Percentiles rank a stretch among this genome's conserved stretches.
phyloP scores from a whole-genome alignment of 2,888 invertebrate genomes.

The Bombylius major region DNA sequence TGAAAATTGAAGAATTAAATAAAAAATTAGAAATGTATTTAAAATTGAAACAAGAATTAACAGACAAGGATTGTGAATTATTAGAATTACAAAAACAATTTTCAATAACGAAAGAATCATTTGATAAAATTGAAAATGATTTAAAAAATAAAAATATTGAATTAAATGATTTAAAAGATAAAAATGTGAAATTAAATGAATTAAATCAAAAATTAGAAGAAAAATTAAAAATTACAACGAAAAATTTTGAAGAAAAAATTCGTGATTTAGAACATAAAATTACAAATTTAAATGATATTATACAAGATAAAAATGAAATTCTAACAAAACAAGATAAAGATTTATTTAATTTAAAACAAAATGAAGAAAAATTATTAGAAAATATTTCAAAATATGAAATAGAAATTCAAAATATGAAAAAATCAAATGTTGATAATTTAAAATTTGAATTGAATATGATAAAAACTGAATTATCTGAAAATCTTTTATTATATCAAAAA shows the following conservation, averaged over 20 bases:
- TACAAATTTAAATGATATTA: conserved; percentile 13
- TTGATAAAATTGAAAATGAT: conserved; percentile 15
- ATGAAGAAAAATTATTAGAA: conserved; percentile 22
- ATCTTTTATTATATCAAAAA: conserved; percentile 33
- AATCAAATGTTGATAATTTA: conserved; percentile 16
- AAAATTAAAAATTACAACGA: no score
- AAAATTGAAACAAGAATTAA: conserved; percentile 7
- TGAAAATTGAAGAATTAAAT: conserved; percentile 38
- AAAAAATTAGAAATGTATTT: conserved; percentile 11
- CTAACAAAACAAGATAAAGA: conserved; percentile 25
- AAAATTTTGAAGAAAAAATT: conserved; percentile 1
- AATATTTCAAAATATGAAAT: conserved; percentile 24
- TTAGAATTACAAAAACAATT: conserved; percentile 28
- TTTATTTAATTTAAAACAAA: conserved; percentile 23
- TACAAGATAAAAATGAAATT: conserved; percentile 18
- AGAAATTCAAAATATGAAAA: conserved; percentile 22
- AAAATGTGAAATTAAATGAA: conserved; percentile 25
- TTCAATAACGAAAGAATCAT: conserved; percentile 10
- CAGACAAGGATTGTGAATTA: conserved; percentile 25
- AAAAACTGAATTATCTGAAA: conserved; percentile 38
- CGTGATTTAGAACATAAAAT: conserved; percentile 13
- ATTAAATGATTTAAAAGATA: conserved; percentile 15
- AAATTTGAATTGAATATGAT: conserved; percentile 39
- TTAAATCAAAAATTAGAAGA: no score
- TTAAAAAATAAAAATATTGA: conserved; percentile 29